phyloP scores from a whole-genome alignment of 2,113 vertebrate genomes.

The Melanotaenia duboulayi region DNA sequence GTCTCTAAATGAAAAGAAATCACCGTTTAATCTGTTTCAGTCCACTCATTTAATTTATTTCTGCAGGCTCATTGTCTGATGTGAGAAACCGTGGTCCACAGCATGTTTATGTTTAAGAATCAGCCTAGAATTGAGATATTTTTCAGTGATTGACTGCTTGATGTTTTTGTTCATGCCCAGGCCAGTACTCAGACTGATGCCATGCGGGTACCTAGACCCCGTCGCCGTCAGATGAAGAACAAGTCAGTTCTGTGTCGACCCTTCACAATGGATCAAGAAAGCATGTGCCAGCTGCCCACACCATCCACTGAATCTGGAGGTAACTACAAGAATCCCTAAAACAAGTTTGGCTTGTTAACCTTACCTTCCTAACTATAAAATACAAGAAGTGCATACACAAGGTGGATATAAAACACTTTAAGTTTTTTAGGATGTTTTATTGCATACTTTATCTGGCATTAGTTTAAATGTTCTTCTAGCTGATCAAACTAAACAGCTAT shows the following conservation, averaged over 20 bases:
- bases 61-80: too few relatives aligned
- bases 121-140: accelerated
- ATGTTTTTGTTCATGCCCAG: constrained; percentile 69
- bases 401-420: not conserved
- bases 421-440: not conserved
- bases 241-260: constrained; percentile 96
- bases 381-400: not conserved
- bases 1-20: too few relatives aligned
- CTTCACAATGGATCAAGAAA: constrained; percentile 93
- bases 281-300: constrained; percentile 88
- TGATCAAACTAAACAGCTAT: not conserved
- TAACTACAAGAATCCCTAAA: constrained; percentile 46
- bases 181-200: constrained; percentile 97
- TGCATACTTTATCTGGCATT: too few relatives aligned
- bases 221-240: constrained; percentile 93
- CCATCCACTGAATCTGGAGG: constrained; percentile 79
- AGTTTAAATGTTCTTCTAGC: too few relatives aligned
- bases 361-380: not conserved
- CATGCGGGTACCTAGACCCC: constrained; percentile 85
- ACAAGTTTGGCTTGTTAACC: not conserved
- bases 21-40: too few relatives aligned
- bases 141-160: not conserved
- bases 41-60: too few relatives aligned
- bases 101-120: not conserved
- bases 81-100: too few relatives aligned